phyloP scores from a whole-genome alignment of 2,888 invertebrate species.

The Thumatha senex region DNA sequence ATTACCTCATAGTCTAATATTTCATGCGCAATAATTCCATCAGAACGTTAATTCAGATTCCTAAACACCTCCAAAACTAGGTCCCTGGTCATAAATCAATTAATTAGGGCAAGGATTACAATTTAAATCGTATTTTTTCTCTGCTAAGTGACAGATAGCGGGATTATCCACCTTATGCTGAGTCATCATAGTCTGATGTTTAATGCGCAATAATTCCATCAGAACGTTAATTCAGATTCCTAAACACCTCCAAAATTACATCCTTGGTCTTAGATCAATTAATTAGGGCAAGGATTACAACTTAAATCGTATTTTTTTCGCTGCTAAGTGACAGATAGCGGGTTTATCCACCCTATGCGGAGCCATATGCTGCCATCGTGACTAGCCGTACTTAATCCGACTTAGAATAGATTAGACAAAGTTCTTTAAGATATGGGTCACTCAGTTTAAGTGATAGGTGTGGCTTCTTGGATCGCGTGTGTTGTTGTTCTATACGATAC shows the following conservation, averaged over 20 bases:
- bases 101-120: conserved; percentile 33
- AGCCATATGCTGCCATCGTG: conserved; percentile 17
- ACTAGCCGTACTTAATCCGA: conserved; percentile 31
- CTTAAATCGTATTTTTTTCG: conserved; percentile 32
- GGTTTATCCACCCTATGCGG: conserved; percentile 24
- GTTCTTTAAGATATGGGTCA: conserved; percentile 40
- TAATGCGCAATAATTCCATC: neutral
- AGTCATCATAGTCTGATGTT: neutral
- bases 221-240: no score
- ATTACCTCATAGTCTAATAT: neutral
- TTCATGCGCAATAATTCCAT: neutral
- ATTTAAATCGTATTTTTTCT: conserved; percentile 32
- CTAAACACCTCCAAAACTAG: conserved; percentile 5
- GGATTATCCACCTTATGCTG: conserved; percentile 24
- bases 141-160: conserved; percentile 30
- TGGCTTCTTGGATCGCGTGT: conserved; percentile 33
- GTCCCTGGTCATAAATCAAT: conserved; percentile 25
- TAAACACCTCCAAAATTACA: conserved; percentile 8
- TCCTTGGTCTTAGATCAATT: conserved; percentile 25
- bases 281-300: conserved; percentile 33
- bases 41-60: no score
- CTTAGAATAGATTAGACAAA: conserved; percentile 36
- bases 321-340: conserved; percentile 30
- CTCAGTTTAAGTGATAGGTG: conserved; percentile 38
- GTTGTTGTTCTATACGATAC: conserved; percentile 18